Conservation (phyloP, 2,113 vertebrate species). For the Oreochromis niloticus region DNA sequence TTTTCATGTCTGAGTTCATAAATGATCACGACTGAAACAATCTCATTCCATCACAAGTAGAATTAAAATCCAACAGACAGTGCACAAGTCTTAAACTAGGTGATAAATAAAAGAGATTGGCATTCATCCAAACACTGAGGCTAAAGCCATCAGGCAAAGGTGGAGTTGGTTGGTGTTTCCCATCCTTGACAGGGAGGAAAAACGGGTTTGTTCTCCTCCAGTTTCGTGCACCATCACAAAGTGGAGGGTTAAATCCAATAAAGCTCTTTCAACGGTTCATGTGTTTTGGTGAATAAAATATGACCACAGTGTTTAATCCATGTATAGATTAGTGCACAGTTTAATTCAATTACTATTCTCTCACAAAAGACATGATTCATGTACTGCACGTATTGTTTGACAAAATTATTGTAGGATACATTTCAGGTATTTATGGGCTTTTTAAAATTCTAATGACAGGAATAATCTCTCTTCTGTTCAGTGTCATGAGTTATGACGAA, state of each 20-base stretch:
- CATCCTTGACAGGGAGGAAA: not conserved
- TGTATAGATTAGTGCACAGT: not conserved
- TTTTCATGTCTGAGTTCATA: not conserved
- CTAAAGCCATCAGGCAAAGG: not conserved
- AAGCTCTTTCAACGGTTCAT: no score
- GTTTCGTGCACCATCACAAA: not conserved
- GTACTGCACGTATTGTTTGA: not conserved
- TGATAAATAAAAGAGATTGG: not conserved
- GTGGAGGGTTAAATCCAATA: not conserved
- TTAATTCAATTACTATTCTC: not conserved
- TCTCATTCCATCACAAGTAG: no score
- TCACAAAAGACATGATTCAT: no score
- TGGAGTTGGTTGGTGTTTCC: not conserved
- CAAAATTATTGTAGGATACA: not conserved
- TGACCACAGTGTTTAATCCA: not conserved
- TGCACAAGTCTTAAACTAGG: not conserved
- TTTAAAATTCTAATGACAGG: not conserved
- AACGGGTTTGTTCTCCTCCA: not conserved
- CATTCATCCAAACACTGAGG: not conserved
- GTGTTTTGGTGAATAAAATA: not conserved
- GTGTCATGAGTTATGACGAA: not conserved
- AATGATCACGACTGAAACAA: not conserved
- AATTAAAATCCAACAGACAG: not conserved
- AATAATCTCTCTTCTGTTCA: not conserved
- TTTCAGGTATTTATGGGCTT: not conserved